Conservation (phyloP, 2,113 vertebrate genomes). For the Tragulus kanchil region DNA sequence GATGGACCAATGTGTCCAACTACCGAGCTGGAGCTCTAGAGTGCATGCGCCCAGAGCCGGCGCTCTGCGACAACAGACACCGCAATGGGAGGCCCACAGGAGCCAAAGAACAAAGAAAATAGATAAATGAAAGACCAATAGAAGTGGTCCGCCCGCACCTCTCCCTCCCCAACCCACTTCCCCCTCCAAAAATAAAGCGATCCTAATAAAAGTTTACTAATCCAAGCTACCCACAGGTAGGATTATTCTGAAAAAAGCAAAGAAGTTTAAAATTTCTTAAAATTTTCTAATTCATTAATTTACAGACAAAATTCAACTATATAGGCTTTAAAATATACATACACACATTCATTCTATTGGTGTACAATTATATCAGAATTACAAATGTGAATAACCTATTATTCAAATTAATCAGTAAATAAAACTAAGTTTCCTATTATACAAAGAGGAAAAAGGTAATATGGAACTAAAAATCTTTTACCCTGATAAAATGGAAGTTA, state of each 20-base stretch:
- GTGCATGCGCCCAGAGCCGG: no score
- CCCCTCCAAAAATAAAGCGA: neutral
- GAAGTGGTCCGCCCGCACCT: no score
- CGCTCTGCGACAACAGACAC: no score
- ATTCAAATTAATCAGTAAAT: conserved; percentile 38
- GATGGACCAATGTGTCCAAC: no score
- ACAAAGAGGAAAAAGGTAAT: neutral
- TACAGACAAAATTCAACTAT: neutral
- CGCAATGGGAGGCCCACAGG: no score
- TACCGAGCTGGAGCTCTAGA: no score
- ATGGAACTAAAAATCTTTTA: neutral
- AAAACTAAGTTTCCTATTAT: conserved; percentile 34
- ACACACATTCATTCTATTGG: neutral
- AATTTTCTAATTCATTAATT: conserved; percentile 9
- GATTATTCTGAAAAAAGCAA: conserved; percentile 26
- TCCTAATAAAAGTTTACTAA: conserved; percentile 13
- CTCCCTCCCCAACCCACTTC: no score
- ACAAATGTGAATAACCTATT: neutral
- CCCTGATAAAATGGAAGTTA: neutral
- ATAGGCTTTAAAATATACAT: neutral
- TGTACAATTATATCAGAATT: conserved; percentile 27
- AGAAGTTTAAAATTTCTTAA: neutral
- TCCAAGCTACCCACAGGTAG: neutral
- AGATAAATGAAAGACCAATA: no score
- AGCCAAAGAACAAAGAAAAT: no score